Base-by-base conservation (phyloP, 2,113 vertebrate species). In the Aegotheles bennettii region DNA sequence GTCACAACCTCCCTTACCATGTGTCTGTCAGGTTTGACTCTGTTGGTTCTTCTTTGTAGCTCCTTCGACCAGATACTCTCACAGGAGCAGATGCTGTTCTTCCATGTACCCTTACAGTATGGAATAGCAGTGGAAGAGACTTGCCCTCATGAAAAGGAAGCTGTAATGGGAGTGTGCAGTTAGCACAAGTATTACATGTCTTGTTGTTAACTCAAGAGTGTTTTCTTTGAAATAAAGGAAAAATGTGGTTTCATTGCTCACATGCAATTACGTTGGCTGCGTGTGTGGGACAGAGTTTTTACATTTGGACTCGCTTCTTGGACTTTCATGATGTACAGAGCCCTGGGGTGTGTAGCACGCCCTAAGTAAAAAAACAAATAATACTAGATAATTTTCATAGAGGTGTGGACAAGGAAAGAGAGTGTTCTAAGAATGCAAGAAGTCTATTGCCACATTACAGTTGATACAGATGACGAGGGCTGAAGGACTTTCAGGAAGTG, bases 81-180 rank as follows among this genome's bases (percentile, higher is more conserved):
- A 45, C 61, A 84, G 40, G 35, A 76, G 29, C 14, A 63, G 42
- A 47, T 4, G 2, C 6, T 40, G 3, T 40, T 14, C 16, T 82
- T 73, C 47, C 21, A 13, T 0, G 0, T 54, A 26, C 21, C 4
- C 5, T 38, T 75, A 7, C 0, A 0, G 4, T 51, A 18, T 42
- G 42, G 29, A 59, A 45, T 16, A 59, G 45, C 23, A 74, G 11
- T 28, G 50, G 19, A 16, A 70, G 47, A 20, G 74, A 42, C 28
- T 73, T 73, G 20, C 14, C 21, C 1, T 21, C 2, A 7, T 59
- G 23, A 56, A 43, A 38, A 76, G 24, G 25, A 81, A 63, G 19
- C 23, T 40, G 1, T 47, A 36, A 67, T 21, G 61, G 10, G 38
- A 84, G 33, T 31, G 16, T 57, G 28, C 13, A n/a, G 11, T 83